These are phyloP conservation scores for Emys orbicularis DNA, from an alignment of 2,797 vertebrate genomes.

Conservation along the genomic window DNA sequence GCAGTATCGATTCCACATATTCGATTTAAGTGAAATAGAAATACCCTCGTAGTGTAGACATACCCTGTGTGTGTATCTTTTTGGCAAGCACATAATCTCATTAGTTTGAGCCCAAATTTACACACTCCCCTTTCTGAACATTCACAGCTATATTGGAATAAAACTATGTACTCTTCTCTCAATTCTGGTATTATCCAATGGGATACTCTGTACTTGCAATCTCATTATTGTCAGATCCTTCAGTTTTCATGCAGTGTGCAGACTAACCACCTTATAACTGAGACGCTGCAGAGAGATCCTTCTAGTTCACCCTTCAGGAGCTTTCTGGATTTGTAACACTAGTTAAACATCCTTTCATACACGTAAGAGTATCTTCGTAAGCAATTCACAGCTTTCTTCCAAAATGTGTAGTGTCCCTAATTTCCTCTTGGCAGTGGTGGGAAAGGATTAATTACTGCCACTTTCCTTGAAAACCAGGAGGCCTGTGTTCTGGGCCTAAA, in stretches of 20 bases:
- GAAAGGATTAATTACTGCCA: not conserved
- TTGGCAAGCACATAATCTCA: not conserved
- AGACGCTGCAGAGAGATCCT: not conserved
- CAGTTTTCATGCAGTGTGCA: not conserved
- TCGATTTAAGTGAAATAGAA: no score
- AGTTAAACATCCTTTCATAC: not conserved
- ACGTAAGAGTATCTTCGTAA: not conserved
- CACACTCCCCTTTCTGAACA: not conserved
- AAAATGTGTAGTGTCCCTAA: not conserved
- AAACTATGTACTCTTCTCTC: not conserved
- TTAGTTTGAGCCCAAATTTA: not conserved
- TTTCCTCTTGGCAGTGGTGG: not conserved
- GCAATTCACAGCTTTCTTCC: not conserved
- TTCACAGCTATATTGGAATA: not conserved
- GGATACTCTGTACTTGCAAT: not conserved
- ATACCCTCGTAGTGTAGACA: no score
- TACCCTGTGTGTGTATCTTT: not conserved
- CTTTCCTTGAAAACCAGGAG: not conserved
- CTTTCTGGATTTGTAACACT: not conserved
- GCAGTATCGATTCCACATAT: no score
- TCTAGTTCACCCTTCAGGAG: not conserved
- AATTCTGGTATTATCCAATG: not conserved
- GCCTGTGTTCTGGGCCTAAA: not conserved
- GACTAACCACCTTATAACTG: not conserved
- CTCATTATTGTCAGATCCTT: not conserved